Base-by-base conservation (phyloP, 2,797 vertebrate genomes). In the Sandelia bainsii region DNA sequence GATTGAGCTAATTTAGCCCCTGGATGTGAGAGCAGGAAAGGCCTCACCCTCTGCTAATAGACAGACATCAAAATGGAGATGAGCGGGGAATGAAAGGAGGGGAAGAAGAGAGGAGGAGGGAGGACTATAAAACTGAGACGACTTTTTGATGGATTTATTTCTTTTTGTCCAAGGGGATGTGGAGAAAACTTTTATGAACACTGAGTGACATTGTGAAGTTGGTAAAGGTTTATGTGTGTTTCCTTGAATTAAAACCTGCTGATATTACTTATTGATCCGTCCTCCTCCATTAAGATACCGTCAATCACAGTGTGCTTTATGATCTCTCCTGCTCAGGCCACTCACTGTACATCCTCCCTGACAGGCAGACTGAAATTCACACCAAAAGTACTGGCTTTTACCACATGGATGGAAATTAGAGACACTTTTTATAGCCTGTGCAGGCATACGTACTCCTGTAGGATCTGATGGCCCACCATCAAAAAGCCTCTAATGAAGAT, bases 31-130 rank as follows among this genome's bases (percentile, higher is more conserved):
- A 91, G 89, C 90, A 91, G 88, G 86, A 91, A 89, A 93, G 93
- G 91, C 92, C 91, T 92, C 90, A 92, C 91, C 91, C 80, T 86
- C 80, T 84, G 90, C 91, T 94, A 94, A 94, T 92, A 94, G 93
- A 92, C 91, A 92, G 89, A 93, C 93, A 94, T 94, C 93, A 94
- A 94, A 93, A 94, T 92, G 92, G 92, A 93, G 91, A 92, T 92
- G 91, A 88, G 87, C 83, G 73, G 64, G 67, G 68, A 70, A 16
- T 64, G 66, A 69, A 64, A 78, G 63, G 66, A 80, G 64, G 48
- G 59, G 63, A 78, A 50, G 81, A 76, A 52, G 82, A 73, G 73
- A 46, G 67, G 72, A 48, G 65, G 69, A 79, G 78, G 72, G 65
- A 49, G 79, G 74, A 61, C 86, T 45, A 90, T 94, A 94, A 94